phyloP scores from a whole-genome alignment of 2,113 vertebrate genomes.

The Castor canadensis region DNA sequence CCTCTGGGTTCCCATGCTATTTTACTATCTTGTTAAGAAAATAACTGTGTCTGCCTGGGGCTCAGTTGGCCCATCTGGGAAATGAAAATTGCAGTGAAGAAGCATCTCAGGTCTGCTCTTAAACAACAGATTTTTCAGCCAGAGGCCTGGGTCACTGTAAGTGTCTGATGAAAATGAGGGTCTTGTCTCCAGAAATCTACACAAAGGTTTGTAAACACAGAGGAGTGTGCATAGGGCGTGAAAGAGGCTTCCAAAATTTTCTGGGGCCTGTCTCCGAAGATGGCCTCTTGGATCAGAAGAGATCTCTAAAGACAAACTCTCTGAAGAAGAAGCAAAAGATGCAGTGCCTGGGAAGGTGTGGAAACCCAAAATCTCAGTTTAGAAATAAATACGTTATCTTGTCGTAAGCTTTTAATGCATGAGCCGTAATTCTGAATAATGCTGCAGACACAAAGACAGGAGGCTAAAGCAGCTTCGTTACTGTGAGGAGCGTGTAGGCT shows the following conservation, averaged over 20 bases:
- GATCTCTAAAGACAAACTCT: neutral
- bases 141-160: neutral
- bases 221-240: rapidly evolving
- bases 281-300: neutral
- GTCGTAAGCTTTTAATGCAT: neutral
- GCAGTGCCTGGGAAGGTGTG: neutral
- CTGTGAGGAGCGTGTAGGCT: neutral
- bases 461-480: neutral
- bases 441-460: constrained; percentile 39
- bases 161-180: neutral
- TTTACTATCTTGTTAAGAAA: neutral
- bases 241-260: neutral
- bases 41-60: neutral
- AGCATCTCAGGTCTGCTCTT: neutral
- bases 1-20: neutral
- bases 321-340: neutral
- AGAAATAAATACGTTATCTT: neutral
- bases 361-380: neutral
- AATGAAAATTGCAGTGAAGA: neutral
- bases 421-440: constrained; percentile 5
- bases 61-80: neutral
- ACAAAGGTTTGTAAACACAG: neutral
- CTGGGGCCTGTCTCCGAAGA: rapidly evolving
- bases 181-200: neutral
- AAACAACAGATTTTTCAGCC: neutral